phyloP scores from a whole-genome alignment of 64 coral and sea anemone genomes.

The Stichodactyla mertensii region DNA sequence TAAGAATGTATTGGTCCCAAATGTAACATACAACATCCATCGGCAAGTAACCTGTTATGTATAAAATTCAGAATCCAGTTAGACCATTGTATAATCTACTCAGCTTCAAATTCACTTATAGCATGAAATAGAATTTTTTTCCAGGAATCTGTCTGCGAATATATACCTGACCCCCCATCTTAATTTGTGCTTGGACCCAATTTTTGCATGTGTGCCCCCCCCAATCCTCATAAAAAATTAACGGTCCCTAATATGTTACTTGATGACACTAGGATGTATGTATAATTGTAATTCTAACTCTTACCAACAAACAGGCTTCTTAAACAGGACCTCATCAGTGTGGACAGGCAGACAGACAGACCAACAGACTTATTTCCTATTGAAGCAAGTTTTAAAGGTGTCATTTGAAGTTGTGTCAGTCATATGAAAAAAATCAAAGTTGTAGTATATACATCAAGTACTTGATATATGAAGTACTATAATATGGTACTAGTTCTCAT shows the following conservation, averaged over 20 bases:
- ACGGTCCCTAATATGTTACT: no score
- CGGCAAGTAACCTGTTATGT: slow-evolving; percentile 47
- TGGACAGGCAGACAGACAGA: slow-evolving; percentile 25
- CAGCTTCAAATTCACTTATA: no score
- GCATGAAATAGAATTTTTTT: no score
- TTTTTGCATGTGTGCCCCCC: no score
- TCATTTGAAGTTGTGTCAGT: no score
- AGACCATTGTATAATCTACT: background rate
- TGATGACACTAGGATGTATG: no score
- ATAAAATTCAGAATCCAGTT: background rate
- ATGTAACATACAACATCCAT: slow-evolving; percentile 87
- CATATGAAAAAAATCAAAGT: background rate
- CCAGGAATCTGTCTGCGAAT: no score
- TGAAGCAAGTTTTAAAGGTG: background rate
- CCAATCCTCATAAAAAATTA: no score
- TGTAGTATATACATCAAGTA: background rate
- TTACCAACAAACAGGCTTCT: slow-evolving; percentile 86
- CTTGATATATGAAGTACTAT: background rate
- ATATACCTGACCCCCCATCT: no score
- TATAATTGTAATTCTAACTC: background rate
- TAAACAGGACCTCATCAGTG: slow-evolving; percentile 46
- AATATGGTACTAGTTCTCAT: background rate
- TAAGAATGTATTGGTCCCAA: slow-evolving; percentile 81
- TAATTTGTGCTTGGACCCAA: no score
- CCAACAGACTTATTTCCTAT: background rate